phyloP scores from a whole-genome alignment of 2,888 invertebrate species.

The Mesorhabditis spiculigera region DNA sequence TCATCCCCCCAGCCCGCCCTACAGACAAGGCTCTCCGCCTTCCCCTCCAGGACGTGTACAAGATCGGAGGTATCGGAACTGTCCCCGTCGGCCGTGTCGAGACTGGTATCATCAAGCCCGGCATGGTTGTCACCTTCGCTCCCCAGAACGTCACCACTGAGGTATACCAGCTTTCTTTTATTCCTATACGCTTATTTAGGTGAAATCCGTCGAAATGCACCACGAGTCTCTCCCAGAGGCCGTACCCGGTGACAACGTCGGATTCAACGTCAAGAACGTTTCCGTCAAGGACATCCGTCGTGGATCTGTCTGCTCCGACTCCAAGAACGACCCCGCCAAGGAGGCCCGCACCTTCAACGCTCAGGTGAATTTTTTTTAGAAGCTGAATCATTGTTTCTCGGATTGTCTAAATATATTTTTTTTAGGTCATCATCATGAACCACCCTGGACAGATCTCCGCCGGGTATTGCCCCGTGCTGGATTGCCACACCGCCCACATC shows the following conservation, averaged over 20 bases:
- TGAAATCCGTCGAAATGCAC: constrained; percentile 99
- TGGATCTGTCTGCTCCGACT: constrained; percentile 97
- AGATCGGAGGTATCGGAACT: constrained; percentile 97
- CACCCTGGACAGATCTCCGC: constrained; percentile 97
- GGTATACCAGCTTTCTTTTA: constrained; percentile 50
- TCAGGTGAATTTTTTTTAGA: constrained; percentile 65
- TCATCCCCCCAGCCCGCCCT: constrained; percentile 88
- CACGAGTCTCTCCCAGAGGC: constrained; percentile 82
- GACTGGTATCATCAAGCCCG: constrained; percentile 92
- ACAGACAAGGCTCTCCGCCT: constrained; percentile 96
- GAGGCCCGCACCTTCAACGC: constrained; percentile 90
- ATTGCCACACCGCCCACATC: constrained; percentile 99
- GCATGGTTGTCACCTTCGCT: constrained; percentile 90
- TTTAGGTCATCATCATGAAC: constrained; percentile 89
- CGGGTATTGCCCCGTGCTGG: constrained; percentile 96
- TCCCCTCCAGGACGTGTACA: constrained; percentile 99
- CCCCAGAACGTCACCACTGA: constrained; percentile 95
- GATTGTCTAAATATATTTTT: neutral
- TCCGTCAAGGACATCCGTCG: constrained; percentile 98
- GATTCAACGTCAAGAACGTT: constrained; percentile 99
- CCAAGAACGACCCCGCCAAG: constrained; percentile 92
- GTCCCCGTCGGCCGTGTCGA: constrained; percentile 99
- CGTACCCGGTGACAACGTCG: constrained; percentile 89
- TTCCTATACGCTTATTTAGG: constrained; percentile 58
- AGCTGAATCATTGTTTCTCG: too few relatives aligned